Conservation (phyloP, 2,888 invertebrate genomes). For the Oegoconia quadripuncta region DNA sequence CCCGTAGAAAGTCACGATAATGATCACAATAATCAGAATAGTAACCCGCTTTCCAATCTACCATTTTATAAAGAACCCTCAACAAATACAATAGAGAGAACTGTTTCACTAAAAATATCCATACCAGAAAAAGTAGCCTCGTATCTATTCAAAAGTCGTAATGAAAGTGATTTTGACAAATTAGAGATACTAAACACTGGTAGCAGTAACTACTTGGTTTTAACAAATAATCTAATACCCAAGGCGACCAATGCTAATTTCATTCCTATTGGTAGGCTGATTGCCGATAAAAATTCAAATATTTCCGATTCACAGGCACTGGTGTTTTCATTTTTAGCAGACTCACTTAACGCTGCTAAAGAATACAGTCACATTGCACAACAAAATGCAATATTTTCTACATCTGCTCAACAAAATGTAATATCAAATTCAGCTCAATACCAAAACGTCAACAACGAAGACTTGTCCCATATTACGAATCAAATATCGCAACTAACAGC, state of each 20-base stretch:
- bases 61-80: slow-evolving; percentile 57
- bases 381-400: slow-evolving; percentile 41
- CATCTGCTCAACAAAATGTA: slow-evolving; percentile 42
- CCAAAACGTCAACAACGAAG: slow-evolving; percentile 49
- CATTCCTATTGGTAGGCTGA: slow-evolving; percentile 59
- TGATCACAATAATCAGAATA: slow-evolving; percentile 27
- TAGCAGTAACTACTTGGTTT: slow-evolving; percentile 63
- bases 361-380: slow-evolving; percentile 59
- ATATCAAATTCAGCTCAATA: no score
- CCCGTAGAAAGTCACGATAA: slow-evolving; percentile 39
- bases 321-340: slow-evolving; percentile 66
- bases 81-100: slow-evolving; percentile 63
- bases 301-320: slow-evolving; percentile 73
- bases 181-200: slow-evolving; percentile 69
- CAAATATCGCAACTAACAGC: slow-evolving; percentile 62
- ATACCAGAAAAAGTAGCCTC: slow-evolving; percentile 66
- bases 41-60: slow-evolving; percentile 49
- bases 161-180: slow-evolving; percentile 49
- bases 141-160: slow-evolving; percentile 55
- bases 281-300: slow-evolving; percentile 52
- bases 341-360: slow-evolving; percentile 66
- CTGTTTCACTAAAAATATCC: slow-evolving; percentile 68
- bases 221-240: slow-evolving; percentile 47
- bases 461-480: slow-evolving; percentile 49
- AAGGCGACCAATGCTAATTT: slow-evolving; percentile 38